Percentiles rank a stretch among this genome's conserved stretches.
Conservation (phyloP, 2,888 invertebrate species). For the Dendrolimus pini region DNA sequence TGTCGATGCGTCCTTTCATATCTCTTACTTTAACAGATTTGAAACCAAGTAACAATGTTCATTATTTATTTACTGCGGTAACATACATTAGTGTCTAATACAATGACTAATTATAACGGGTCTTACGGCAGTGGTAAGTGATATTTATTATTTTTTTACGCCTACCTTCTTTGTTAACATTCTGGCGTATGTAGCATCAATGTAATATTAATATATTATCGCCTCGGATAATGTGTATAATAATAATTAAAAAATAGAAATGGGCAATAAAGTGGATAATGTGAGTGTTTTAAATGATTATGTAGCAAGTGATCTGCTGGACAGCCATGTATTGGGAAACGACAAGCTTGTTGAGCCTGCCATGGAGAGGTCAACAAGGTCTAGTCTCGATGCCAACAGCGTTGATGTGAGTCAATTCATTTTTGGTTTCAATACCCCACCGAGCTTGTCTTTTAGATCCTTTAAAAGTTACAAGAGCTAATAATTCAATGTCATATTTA, state of each 20-base stretch:
- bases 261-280: constrained; percentile 64
- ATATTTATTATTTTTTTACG: constrained; percentile 22
- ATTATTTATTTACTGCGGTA: neutral
- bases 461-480: too few relatives aligned
- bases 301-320: constrained; percentile 70
- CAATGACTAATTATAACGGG: constrained; percentile 60
- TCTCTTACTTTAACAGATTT: neutral
- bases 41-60: neutral
- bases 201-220: constrained; percentile 44
- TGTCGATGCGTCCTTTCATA: neutral
- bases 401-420: constrained; percentile 58
- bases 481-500: too few relatives aligned
- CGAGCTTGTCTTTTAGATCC: too few relatives aligned
- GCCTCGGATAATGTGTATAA: constrained; percentile 47
- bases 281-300: constrained; percentile 54
- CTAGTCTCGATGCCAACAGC: constrained; percentile 65
- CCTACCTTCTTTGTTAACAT: constrained; percentile 36
- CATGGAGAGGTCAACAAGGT: constrained; percentile 63
- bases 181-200: constrained; percentile 30
- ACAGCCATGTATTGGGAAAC: constrained; percentile 66
- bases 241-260: constrained; percentile 58
- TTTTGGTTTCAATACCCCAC: neutral
- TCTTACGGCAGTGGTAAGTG: constrained; percentile 66
- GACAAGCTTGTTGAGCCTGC: constrained; percentile 52
- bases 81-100: constrained; percentile 5